Evolutionary conservation across 2,113 vertebrate genomes (phyloP), one percentile per base, ranked within the genome.

Genomic region (Phaetusa simplex): DNA sequence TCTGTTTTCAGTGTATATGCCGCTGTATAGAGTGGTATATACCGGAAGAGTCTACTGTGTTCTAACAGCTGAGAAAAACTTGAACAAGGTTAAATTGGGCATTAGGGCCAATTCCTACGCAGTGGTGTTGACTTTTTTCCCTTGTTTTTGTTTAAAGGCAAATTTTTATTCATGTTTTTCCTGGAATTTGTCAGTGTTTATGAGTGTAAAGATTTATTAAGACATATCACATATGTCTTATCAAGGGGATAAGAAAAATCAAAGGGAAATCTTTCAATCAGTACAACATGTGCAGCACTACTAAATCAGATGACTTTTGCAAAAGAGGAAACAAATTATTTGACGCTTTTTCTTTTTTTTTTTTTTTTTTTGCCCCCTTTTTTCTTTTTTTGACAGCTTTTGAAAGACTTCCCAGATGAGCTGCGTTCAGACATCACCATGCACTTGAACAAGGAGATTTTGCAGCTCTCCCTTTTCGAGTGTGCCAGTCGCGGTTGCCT

Each of bases 371-470:
- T 42, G 23, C 2, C 50, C 19, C 27, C 69, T 74, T 20, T 36
- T 85, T 32, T 78, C 29, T 58, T 91, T 93, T 89, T 88, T 91
- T 71, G 58, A 78, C 98, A 99, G 99, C 99, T 99, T 90, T 96
- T 99, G 97, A 99, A 99, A 97, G 99, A 99, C 97, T 99, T 99
- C 96, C 99, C 99, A 2, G 99, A 99, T 0, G 99, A 99, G 97
- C 97, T 99, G 95, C 99, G 99, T 72, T 99, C 99, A 15, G 99
- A 99, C 97, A 99, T 99, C 98, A 99, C 99, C 93, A 99, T 99
- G 99, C 98, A 99, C 97, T 98, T 99, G 97, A 99, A 99, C 98
- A 99, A 99, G 98, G 99, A 99, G 98, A 99, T 99, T 97, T 98
- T 99, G 85, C 99, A 99, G 97, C 98, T 99, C 97, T 99, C 99